Conservation (phyloP, 2,888 invertebrate species). For the Stictocephala bisonia region DNA sequence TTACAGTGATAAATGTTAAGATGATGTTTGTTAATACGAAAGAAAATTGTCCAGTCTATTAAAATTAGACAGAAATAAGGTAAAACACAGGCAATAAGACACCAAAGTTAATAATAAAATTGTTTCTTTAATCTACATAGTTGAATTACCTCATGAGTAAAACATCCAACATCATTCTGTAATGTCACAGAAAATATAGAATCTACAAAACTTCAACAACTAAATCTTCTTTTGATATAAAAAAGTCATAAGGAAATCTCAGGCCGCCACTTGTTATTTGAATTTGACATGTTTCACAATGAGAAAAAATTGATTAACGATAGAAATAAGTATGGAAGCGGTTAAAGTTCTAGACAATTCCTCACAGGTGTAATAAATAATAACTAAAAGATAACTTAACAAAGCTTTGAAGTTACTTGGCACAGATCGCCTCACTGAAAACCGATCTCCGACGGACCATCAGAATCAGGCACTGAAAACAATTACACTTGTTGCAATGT, state of each 20-base stretch:
- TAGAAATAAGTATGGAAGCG: slow-evolving; percentile 3
- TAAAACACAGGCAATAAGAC: neutral
- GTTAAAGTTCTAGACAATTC: neutral
- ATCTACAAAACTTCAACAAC: slow-evolving; percentile 34
- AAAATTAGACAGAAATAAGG: no score
- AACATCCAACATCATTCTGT: slow-evolving; percentile 30
- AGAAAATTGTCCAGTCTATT: no score
- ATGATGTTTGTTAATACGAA: no score
- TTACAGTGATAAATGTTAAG: no score
- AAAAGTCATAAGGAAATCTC: neutral
- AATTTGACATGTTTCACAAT: no score
- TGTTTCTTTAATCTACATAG: slow-evolving; percentile 31
- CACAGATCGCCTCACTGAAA: slow-evolving; percentile 4
- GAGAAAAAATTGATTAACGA: slow-evolving; percentile 6
- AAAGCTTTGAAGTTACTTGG: slow-evolving; percentile 34
- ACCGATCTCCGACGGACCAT: neutral
- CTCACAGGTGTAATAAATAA: neutral
- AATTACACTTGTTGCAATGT: no score
- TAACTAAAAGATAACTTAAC: slow-evolving; percentile 32
- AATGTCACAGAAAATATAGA: slow-evolving; percentile 35
- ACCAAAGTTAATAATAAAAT: slow-evolving; percentile 9
- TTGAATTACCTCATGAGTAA: slow-evolving; percentile 20
- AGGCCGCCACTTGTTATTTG: no score
- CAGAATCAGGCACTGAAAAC: no score
- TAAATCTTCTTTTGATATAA: neutral